phyloP scores from a whole-genome alignment of 2,888 invertebrate species.

The Phyllotreta striolata region DNA sequence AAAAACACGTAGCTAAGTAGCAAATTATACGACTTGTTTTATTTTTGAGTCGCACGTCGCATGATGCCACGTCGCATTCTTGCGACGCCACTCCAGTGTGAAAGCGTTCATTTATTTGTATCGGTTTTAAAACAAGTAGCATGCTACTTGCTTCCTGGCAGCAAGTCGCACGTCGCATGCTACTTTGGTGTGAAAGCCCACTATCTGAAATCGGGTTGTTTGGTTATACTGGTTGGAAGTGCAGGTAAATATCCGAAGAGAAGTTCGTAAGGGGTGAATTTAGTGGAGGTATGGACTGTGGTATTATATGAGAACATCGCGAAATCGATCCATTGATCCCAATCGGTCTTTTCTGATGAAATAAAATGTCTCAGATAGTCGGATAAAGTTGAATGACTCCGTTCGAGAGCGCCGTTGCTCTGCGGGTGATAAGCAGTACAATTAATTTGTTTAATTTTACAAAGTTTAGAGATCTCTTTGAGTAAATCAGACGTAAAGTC shows the following conservation, averaged over 20 bases:
- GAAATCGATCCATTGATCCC: slow-evolving; percentile 7
- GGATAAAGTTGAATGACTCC: slow-evolving; percentile 38
- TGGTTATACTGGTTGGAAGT: slow-evolving; percentile 43
- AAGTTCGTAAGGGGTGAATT: slow-evolving; percentile 43
- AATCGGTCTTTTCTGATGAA: no score
- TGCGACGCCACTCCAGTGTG: no score
- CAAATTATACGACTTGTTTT: no score
- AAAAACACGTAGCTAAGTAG: no score
- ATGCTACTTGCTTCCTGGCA: no score
- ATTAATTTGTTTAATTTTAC: slow-evolving; percentile 30
- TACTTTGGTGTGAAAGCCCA: no score
- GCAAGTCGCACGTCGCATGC: no score
- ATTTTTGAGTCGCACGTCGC: no score
- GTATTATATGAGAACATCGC: slow-evolving; percentile 42
- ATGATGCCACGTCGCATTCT: no score
- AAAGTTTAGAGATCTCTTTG: slow-evolving; percentile 13
- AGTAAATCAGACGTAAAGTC: slow-evolving; percentile 43
- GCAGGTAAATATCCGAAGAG: slow-evolving; percentile 35
- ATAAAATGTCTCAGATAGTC: no score
- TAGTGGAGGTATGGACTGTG: slow-evolving; percentile 41
- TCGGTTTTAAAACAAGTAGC: no score
- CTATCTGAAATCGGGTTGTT: slow-evolving; percentile 45
- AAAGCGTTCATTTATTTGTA: no score
- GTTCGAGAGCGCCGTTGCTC: slow-evolving; percentile 41
- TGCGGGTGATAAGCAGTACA: slow-evolving; percentile 43